Conservation (phyloP, 2,888 invertebrate genomes). For the Tetropium fuscum region DNA sequence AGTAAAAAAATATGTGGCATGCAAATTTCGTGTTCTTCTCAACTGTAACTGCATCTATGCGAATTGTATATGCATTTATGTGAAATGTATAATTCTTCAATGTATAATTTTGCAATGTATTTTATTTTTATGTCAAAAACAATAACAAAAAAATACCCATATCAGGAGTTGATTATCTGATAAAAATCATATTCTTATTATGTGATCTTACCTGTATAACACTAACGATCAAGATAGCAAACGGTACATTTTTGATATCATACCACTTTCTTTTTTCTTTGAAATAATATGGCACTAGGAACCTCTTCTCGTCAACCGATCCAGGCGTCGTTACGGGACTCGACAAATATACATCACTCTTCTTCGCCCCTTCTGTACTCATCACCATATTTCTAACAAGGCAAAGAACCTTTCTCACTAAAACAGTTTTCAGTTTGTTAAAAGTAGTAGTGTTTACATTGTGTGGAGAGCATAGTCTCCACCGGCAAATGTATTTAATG, state of each 20-base stretch:
- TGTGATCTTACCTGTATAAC: constrained; percentile 59
- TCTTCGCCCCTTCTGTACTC: not conserved
- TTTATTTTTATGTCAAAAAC: too few relatives aligned
- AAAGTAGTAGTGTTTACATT: not conserved
- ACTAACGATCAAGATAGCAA: constrained; percentile 57
- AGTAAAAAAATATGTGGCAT: too few relatives aligned
- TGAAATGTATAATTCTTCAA: too few relatives aligned
- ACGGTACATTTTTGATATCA: constrained; percentile 53
- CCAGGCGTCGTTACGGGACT: constrained; percentile 56
- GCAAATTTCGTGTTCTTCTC: too few relatives aligned
- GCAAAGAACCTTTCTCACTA: constrained; percentile 11
- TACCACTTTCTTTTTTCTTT: constrained; percentile 39
- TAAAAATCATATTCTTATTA: too few relatives aligned
- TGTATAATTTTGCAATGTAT: too few relatives aligned
- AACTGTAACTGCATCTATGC: too few relatives aligned
- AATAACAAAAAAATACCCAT: too few relatives aligned
- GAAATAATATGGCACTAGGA: constrained; percentile 47
- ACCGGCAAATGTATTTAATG: constrained; percentile 17
- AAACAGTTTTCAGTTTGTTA: constrained; percentile 8
- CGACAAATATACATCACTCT: constrained; percentile 9
- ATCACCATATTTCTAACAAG: constrained; percentile 1
- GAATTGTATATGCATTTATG: too few relatives aligned
- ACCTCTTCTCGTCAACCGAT: constrained; percentile 53
- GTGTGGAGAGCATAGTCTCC: constrained; percentile 10
- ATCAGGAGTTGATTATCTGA: too few relatives aligned